Base-by-base conservation (phyloP, 2,113 vertebrate genomes). In the Tyto alba region DNA sequence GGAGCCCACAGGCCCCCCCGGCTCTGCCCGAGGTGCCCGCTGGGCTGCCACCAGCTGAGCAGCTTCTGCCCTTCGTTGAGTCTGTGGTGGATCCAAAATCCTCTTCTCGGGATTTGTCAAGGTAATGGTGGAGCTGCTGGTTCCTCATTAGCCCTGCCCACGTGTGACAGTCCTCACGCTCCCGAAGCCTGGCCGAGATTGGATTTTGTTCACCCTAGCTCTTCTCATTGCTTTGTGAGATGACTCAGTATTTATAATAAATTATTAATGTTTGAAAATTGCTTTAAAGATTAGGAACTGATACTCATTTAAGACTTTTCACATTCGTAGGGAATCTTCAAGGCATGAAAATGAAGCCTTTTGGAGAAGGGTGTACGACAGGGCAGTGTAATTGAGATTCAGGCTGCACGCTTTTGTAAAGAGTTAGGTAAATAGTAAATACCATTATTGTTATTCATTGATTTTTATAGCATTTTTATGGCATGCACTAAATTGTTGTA, bases 31-130 rank as follows among this genome's bases (percentile, higher is more conserved):
- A 5, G 13, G 16, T 21, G 34, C 36, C 29, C 2, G 4, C n/a
- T 29, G 21, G 11, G 13, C 45, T n/a, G 2, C 11, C 3, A 34
- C 30, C 13, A 3, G 34, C 20, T 7, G 7, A 63, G 13, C 1
- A 21, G 4, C 43, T 60, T 7, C 38, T 57, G 34, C 57, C 57
- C 6, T 11, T 7, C 55, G 22, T 22, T 0, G 23, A 10, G 16
- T 11, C 60, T 7, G 22, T 0, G 10, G 20, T 7, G 20, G 50
- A 5, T 74, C n/a, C 15, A 12, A 12, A 47, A 32, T 22, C 40
- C 20, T 19, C 29, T 16, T 13, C 45, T 9, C 45, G 19, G 67
- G 18, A 11, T 15, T 19, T 11, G 1, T 13, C 5, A 4, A 32
- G 18, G 34, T 16, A 4, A 16, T 1, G 2, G 52, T 2, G 16